Evolutionary conservation across 2,888 invertebrate species (phyloP).

Genomic region (Teinopalpus imperialis): DNA sequence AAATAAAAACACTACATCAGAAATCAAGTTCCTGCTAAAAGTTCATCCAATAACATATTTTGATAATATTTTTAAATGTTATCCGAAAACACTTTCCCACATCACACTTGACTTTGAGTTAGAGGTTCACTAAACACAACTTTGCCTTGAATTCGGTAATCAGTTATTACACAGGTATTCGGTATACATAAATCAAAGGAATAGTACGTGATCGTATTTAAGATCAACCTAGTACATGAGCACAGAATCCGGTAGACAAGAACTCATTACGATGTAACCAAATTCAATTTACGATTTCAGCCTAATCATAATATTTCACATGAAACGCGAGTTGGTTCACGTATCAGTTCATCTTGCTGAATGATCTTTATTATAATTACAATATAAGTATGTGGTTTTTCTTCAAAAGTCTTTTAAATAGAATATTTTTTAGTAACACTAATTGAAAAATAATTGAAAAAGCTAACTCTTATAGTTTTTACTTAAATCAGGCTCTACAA

Average conservation of each 20-base stretch:
- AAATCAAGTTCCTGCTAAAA: too few relatives aligned
- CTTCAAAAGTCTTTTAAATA: too few relatives aligned
- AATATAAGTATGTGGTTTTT: too few relatives aligned
- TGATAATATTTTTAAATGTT: conserved; percentile 7
- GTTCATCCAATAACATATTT: too few relatives aligned
- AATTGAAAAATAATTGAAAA: too few relatives aligned
- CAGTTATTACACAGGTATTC: conserved; percentile 63
- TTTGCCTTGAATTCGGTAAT: conserved; percentile 58
- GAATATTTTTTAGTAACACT: too few relatives aligned
- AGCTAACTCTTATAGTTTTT: too few relatives aligned
- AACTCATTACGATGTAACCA: conserved; percentile 77
- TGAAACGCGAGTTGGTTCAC: conserved; percentile 46
- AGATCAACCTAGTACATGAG: conserved; percentile 69
- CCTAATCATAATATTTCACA: conserved; percentile 73
- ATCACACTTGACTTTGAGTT: conserved; percentile 31
- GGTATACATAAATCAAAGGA: conserved; percentile 75
- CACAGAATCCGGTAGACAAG: conserved; percentile 53
- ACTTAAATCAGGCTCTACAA: too few relatives aligned
- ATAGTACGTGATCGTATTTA: conserved; percentile 74
- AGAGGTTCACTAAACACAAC: conserved; percentile 50
- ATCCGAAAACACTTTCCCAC: conserved; percentile 14
- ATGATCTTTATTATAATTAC: conserved; percentile 23
- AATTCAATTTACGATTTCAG: conserved; percentile 72
- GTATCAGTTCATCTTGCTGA: conserved; percentile 15
- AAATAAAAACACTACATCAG: too few relatives aligned